These are phyloP conservation scores for Acipenser oxyrinchus DNA, from an alignment of 2,797 vertebrate species.

Conservation along the genomic window DNA sequence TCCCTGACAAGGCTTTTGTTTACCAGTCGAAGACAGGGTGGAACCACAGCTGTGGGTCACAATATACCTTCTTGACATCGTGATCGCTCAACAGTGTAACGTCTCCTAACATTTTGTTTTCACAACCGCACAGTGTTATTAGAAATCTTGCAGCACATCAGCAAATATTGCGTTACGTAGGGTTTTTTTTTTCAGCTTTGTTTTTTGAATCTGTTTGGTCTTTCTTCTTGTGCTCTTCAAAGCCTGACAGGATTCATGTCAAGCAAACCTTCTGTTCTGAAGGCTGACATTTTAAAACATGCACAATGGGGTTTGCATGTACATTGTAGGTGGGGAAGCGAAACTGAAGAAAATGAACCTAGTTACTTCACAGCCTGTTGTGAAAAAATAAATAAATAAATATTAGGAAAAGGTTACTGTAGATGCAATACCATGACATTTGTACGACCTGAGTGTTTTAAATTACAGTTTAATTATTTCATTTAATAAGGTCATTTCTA, in stretches of 20 bases:
- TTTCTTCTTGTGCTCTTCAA: conserved; percentile 51
- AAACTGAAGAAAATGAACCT: not conserved
- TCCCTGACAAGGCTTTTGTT: too few relatives aligned
- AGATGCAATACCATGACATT: too few relatives aligned
- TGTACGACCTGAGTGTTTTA: too few relatives aligned
- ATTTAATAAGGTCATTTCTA: too few relatives aligned
- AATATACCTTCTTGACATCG: conserved; percentile 1
- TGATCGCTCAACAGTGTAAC: not conserved
- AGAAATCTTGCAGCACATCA: conserved; percentile 25
- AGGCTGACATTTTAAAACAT: conserved; percentile 45
- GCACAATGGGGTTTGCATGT: not conserved
- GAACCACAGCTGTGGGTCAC: too few relatives aligned
- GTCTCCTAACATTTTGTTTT: not conserved
- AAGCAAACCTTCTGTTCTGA: conserved; percentile 36
- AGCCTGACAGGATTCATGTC: conserved; percentile 42
- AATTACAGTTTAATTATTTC: too few relatives aligned
- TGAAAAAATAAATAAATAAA: too few relatives aligned
- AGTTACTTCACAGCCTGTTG: too few relatives aligned
- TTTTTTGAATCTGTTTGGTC: conserved; percentile 56
- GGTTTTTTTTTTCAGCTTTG: conserved; percentile 45
- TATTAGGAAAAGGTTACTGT: too few relatives aligned
- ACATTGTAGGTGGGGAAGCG: conserved; percentile 18
- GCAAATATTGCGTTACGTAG: conserved; percentile 39
- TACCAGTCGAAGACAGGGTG: too few relatives aligned
- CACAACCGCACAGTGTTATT: conserved; percentile 1